Evolutionary conservation across 2,888 invertebrate species (phyloP), one percentile per base, ranked within the genome.

Genomic region (Stegophylla sp.): DNA sequence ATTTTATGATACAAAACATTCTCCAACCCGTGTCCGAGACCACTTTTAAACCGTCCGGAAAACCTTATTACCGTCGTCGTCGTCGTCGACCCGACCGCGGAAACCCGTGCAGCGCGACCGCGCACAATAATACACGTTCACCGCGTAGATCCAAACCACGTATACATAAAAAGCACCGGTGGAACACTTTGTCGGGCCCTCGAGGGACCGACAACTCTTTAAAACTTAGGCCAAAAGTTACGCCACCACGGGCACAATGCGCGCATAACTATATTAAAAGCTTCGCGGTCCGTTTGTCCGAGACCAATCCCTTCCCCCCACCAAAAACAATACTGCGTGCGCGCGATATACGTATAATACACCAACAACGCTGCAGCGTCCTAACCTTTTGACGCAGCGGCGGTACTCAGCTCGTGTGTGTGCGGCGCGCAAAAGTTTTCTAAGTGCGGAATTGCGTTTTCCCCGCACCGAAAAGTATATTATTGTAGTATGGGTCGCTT

Each of bases 281-380:
- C 61, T 79, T 79, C 69, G 69, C 79, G 79, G 79, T 79, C 79
- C 79, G 79, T 79, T 79, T 63, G 79, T 79, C 79, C 71, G 34
- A 71, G 23, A 15, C 17, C n/a, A n/a, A n/a, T n/a, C n/a, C n/a
- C n/a, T n/a, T n/a, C n/a, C n/a, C 41, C 51, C 63, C 28, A 48
- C n/a, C 48, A 43, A 66, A 53, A 76, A 69, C 67, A 48, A 77
- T 53, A 45, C 20, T 23, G 15, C 26, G 13, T 17, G 26, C n/a
- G 7, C 34, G 34, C n/a, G 34, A 34, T 34, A 34, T 34, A 34
- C 34, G 34, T 15, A 26, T 26, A 67, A 43, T 7, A 45, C 23
- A 45, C 45, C 53, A 20, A 5, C 26, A 20, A 3, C 28, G 5
- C 17, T n/a, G n/a, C 3, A n/a, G 64, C 51, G 53, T n/a, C n/a